Evolutionary conservation across 2,888 invertebrate genomes (phyloP).

Genomic region (Laspeyria flexula): DNA sequence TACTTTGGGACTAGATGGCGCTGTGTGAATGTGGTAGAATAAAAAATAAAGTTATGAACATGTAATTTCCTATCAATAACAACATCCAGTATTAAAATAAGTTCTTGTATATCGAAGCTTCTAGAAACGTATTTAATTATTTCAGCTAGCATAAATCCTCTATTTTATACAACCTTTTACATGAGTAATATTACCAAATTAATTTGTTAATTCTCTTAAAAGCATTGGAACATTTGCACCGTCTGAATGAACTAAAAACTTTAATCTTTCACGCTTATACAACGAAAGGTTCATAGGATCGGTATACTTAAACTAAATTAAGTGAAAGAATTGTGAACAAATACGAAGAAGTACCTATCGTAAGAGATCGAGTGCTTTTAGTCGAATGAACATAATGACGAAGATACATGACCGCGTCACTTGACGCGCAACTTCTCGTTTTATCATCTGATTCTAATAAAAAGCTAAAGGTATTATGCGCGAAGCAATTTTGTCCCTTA

Average conservation of each 20-base stretch:
- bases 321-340: conserved; percentile 59
- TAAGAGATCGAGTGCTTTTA: conserved; percentile 67
- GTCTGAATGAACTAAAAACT: conserved; percentile 27
- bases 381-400: conserved; percentile 56
- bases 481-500: background rate
- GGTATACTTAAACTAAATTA: conserved; percentile 62
- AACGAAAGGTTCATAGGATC: conserved; percentile 48
- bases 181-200: conserved; percentile 12
- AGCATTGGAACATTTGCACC: conserved; percentile 17
- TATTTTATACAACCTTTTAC: conserved; percentile 1
- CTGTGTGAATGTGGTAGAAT: too few species aligned
- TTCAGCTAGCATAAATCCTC: background rate
- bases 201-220: conserved; percentile 8
- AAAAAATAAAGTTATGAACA: too few species aligned
- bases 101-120: background rate
- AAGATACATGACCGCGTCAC: conserved; percentile 39
- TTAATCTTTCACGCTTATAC: conserved; percentile 36
- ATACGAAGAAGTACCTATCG: conserved; percentile 48
- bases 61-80: too few species aligned
- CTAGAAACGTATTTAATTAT: background rate
- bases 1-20: too few species aligned
- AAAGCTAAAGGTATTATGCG: background rate
- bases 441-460: conserved; percentile 7
- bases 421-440: conserved; percentile 32
- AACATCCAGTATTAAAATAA: background rate